Percentiles rank a stretch among this genome's conserved stretches.
phyloP scores from a whole-genome alignment of 1,140 invertebrate genomes.

The Lordiphosa clarofinis region DNA sequence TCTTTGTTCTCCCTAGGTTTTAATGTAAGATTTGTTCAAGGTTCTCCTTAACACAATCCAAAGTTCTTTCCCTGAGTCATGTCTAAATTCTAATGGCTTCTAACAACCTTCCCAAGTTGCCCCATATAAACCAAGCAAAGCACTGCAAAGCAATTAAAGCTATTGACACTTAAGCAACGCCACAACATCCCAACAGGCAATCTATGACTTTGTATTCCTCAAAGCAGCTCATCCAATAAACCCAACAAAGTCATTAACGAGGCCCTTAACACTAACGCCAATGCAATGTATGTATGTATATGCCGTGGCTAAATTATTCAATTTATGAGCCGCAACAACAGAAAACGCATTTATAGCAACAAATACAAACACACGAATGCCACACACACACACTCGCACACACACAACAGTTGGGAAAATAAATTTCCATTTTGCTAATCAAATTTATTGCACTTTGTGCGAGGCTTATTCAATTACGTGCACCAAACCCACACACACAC shows the following conservation, averaged over 20 bases:
- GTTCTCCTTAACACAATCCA: too few relatives aligned
- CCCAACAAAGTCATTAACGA: constrained; percentile 64
- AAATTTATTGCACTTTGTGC: constrained; percentile 79
- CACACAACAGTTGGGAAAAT: constrained; percentile 55
- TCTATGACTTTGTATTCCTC: constrained; percentile 24
- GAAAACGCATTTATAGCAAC: constrained; percentile 61
- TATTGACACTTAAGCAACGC: constrained; percentile 21
- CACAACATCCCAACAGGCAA: constrained; percentile 24
- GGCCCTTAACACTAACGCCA: constrained; percentile 54
- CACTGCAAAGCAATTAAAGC: constrained; percentile 29
- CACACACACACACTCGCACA: not conserved
- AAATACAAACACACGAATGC: too few relatives aligned
- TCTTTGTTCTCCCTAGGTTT: too few relatives aligned
- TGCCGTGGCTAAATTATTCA: constrained; percentile 64
- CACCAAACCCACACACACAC: constrained; percentile 6
- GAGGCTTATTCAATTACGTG: constrained; percentile 77
- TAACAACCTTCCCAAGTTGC: not conserved
- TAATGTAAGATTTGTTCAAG: too few relatives aligned
- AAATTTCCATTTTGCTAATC: constrained; percentile 79
- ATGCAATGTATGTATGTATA: constrained; percentile 1
- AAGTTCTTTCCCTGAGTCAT: not conserved
- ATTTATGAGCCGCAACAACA: constrained; percentile 73
- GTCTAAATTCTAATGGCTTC: constrained; percentile 7
- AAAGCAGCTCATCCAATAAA: constrained; percentile 54
- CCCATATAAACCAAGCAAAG: constrained; percentile 2